phyloP scores from a whole-genome alignment of 2,797 vertebrate species.

The Pseudochirops corinnae region DNA sequence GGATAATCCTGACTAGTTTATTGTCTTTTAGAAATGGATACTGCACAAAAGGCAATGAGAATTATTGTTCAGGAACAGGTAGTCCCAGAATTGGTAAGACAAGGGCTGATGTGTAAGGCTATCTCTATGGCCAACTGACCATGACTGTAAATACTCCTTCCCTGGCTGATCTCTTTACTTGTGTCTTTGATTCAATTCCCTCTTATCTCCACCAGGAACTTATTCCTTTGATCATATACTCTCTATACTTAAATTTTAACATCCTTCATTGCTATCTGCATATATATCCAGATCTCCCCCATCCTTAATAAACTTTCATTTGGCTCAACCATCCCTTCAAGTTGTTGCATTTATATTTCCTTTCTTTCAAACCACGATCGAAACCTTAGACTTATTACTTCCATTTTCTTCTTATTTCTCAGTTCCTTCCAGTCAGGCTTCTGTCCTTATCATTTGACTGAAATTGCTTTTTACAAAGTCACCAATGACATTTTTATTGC shows the following conservation, averaged over 20 bases:
- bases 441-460: not conserved
- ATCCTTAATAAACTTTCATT: not conserved
- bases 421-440: not conserved
- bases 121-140: not conserved
- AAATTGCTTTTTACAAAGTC: not conserved
- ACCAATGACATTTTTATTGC: not conserved
- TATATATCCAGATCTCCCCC: not conserved
- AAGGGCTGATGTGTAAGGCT: not conserved
- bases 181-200: not conserved
- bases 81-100: not conserved
- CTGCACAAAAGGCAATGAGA: not conserved
- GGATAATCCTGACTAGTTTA: not conserved
- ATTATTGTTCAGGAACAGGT: not conserved
- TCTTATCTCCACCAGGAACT: not conserved
- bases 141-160: not conserved
- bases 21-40: not conserved
- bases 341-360: not conserved
- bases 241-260: not conserved
- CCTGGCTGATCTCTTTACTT: not conserved
- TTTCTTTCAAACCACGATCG: not conserved
- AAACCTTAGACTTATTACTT: too few species aligned
- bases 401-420: too few species aligned
- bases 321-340: not conserved
- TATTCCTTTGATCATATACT: not conserved
- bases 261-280: not conserved